Evolutionary conservation across 2,797 vertebrate species (phyloP), one percentile per base, ranked within the genome.

Genomic region (Syngnathus rostellatus): DNA sequence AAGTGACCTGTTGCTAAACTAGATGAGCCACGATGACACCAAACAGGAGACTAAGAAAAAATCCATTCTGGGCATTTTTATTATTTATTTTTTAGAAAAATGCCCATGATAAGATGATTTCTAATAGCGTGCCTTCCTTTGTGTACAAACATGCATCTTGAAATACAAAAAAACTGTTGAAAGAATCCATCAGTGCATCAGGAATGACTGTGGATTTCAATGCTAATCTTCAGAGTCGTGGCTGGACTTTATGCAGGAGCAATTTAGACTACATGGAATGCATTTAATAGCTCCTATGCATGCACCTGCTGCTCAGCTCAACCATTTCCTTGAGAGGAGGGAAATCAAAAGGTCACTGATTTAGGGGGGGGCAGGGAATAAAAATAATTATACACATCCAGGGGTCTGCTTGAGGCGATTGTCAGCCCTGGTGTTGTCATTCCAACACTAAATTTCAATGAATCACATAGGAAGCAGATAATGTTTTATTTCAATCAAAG

Each of bases 291-390:
- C 58, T 65, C 40, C 64, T 40, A 70, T 60, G 59, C 63, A 68
- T 19, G 61, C 2, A 16, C 39, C 46, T 68, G 68, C 46, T 68
- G 68, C 51, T 63, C 54, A 45, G 50, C 51, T 68, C 62, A 51
- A 68, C 23, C 19, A 19, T 65, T 68, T 53, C 57, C 14, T 40
- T 60, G 43, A 62, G 38, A 68, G 69, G 41, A 74, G 70, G 55
- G 60, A 60, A 59, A 66, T 19, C 51, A 21, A 23, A n/a, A 38
- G 53, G 31, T 41, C 62, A 46, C 62, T 31, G 62, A 46, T 63
- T 63, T 37, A 38, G 69, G 59, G 70, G 70, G 65, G 73, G 72
- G 67, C 68, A 3, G 4, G 41, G 12, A 10, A 43, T 48, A 43
- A 60, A 31, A 45, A 37, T 19, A 61, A 46, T 40, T 19, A 40